Base-by-base conservation (phyloP, 2,888 invertebrate species). In the Gymnocheta viridis region DNA sequence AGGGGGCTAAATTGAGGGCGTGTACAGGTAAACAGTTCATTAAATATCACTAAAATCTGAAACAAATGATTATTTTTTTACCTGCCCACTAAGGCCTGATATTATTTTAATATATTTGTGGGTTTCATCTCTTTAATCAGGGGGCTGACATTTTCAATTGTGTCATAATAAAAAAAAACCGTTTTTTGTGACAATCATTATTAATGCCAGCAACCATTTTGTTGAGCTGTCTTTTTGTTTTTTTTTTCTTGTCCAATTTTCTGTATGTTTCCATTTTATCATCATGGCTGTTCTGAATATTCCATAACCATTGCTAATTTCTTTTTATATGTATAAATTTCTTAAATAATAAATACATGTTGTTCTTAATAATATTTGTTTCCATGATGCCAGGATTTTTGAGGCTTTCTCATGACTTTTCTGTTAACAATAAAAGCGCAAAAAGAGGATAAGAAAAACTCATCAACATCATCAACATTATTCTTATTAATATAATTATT, bases 401-500 rank as follows among this genome's bases (percentile, higher is more conserved):
- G 19, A 27, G n/a, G 17, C 41, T 22, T 51, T 17, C 2, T 5
- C 4, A 32, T 24, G 32, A 10, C 5, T 54, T 17, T 19, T 44
- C 14, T 54, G n/a, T n/a, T 17, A 17, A 22, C 6, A 38, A 49
- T 5, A 22, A 32, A 2, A 24, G 14, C 2, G 14, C 5, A 19
- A 7, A 12, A 14, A 32, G 1, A 35, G 19, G n/a, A 44, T n/a
- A 44, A 27, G 27, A 17, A 29, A 72, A 58, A 47, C 44, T 58
- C 70, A 72, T 66, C 32, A 76, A 17, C 76, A 56, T 24, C 67
- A 58, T 66, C 58, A 77, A 24, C 24, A 67, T 77, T 54, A 54
- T 76, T 66, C 32, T 76, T 76, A 76, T 66, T 66, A 67, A 35
- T 51, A 67, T 49, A 35, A 10, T 49, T 38, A 49, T 60, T 44